A percentile compares a stretch with the other conserved stretches of the same genome.
These are phyloP conservation scores for Borostomias antarcticus DNA, from an alignment of 2,797 vertebrate genomes.

Conservation along the genomic window DNA sequence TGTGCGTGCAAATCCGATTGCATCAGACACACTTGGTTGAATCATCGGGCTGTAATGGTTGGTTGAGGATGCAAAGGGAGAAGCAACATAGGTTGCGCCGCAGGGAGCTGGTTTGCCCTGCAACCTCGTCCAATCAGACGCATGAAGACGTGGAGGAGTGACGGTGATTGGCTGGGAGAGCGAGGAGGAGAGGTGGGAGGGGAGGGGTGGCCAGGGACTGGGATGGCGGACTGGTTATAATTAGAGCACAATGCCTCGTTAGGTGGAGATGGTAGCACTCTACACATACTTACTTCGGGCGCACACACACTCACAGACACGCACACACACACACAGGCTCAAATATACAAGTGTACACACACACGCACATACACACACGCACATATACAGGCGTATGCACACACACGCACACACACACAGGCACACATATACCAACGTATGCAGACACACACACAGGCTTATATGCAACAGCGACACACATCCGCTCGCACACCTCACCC, in stretches of 20 bases:
- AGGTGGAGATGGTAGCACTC: slow-evolving; percentile 18
- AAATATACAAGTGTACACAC: neutral
- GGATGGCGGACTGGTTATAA: slow-evolving; percentile 40
- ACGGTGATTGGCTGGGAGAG: slow-evolving; percentile 9
- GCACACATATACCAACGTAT: too few relatives aligned
- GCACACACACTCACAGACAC: neutral
- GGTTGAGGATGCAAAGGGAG: slow-evolving; percentile 4
- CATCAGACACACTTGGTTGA: slow-evolving; percentile 6
- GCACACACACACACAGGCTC: neutral
- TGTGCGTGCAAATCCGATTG: neutral
- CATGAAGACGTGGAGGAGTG: slow-evolving; percentile 1
- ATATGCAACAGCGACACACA: neutral
- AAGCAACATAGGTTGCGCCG: slow-evolving; percentile 12
- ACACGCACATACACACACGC: neutral
- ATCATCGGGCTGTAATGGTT: slow-evolving; percentile 4
- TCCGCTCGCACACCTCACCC: neutral
- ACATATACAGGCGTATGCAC: neutral
- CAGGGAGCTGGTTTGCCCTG: slow-evolving; percentile 19
- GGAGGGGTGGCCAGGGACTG: slow-evolving; percentile 20
- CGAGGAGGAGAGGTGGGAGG: neutral
- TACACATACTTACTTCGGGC: neutral
- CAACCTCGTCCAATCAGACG: slow-evolving; percentile 17
- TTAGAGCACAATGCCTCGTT: slow-evolving; percentile 41
- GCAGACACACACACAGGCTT: neutral
- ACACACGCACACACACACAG: neutral